Evolutionary conservation across 2,797 vertebrate species (phyloP), one percentile per base, ranked within the genome.

Genomic region (Cyclopterus lumpus): DNA sequence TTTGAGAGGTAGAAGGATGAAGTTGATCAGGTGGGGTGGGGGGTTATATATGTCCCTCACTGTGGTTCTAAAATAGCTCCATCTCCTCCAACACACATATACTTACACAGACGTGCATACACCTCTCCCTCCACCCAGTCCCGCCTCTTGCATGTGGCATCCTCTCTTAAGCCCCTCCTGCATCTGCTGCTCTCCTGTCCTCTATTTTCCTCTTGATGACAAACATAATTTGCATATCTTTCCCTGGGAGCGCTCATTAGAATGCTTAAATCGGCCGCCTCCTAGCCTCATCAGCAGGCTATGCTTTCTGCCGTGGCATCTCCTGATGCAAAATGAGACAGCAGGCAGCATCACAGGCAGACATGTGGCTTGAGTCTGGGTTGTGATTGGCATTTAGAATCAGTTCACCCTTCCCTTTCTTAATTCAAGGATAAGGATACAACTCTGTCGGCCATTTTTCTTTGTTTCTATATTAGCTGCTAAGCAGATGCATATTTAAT

Each of bases 141-240:
- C 89, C 67, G 73, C 85, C 88, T 90, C 84, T 83, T 82, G 72
- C 77, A 57, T 88, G 79, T 84, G 78, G 75, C 88, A 87, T 87
- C 89, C 87, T 90, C 84, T 74, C 78, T 77, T 73, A 89, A 89
- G 83, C 90, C 87, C 87, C 89, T 91, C 89, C 90, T 87, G 83
- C 91, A 92, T 90, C 86, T 92, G 82, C 91, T 86, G 67, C 87
- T 91, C 87, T 91, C 91, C 91, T 93, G 90, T 93, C 90, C 91
- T 93, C 92, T 90, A 86, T 92, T 93, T 92, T 91, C 84, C 73
- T 92, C 90, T 80, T 92, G 89, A 91, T 91, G 91, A 93, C 92
- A 91, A 92, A 93, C 91, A 87, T 73, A 86, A 95, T 94, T 94
- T 92, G 92, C 94, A 94, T 94, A 93, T 91, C 90, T 93, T 91